Conservation (phyloP, 2,797 vertebrate species). For the Phrynocephalus forsythii region DNA sequence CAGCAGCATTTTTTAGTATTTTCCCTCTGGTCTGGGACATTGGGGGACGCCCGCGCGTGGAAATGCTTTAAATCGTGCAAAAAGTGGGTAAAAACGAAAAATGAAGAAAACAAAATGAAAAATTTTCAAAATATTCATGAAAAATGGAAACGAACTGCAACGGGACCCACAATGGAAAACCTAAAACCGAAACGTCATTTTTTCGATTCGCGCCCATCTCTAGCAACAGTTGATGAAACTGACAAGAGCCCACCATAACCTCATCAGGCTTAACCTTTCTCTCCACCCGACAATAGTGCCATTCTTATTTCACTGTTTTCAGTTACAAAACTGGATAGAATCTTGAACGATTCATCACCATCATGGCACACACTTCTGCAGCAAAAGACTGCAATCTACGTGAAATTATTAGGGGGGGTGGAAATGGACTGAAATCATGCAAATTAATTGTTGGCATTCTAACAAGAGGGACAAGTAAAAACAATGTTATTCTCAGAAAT, state of each 20-base stretch:
- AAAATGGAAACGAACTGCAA: too few relatives aligned
- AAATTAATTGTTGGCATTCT: constrained; percentile 14
- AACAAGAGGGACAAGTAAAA: background rate
- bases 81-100: too few relatives aligned
- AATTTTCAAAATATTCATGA: too few relatives aligned
- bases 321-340: background rate
- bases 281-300: background rate
- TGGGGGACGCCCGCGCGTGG: too few relatives aligned
- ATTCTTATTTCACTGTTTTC: background rate
- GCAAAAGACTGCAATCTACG: background rate
- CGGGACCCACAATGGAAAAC: too few relatives aligned
- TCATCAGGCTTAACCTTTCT: constrained; percentile 10
- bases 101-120: too few relatives aligned
- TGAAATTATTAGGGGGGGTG: background rate
- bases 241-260: background rate
- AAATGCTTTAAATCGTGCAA: too few relatives aligned
- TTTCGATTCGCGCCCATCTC: too few relatives aligned
- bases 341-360: background rate
- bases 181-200: too few relatives aligned
- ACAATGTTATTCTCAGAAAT: background rate
- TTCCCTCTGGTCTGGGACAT: too few relatives aligned
- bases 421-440: background rate
- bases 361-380: background rate
- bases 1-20: too few relatives aligned
- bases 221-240: background rate